Evolutionary conservation across 2,888 invertebrate genomes (phyloP).

Genomic region (Holacanthella duospinosa): DNA sequence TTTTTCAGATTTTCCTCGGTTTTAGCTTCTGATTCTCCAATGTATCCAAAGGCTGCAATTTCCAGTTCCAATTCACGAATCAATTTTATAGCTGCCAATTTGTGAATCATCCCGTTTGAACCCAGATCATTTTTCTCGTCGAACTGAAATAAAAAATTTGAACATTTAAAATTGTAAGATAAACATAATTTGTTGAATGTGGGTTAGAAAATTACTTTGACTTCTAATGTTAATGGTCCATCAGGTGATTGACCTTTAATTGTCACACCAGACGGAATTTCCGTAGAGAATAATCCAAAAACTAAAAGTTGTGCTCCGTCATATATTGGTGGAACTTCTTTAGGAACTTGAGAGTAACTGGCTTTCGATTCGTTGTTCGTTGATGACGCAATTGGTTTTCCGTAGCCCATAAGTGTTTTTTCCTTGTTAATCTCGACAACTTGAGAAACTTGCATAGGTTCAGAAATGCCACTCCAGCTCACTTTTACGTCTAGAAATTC

Average conservation of each 20-base stretch:
- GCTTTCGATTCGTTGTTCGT: not conserved
- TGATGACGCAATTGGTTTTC: constrained; percentile 24
- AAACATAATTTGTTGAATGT: not conserved
- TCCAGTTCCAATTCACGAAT: constrained; percentile 31
- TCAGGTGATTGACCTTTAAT: constrained; percentile 33
- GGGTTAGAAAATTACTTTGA: constrained; percentile 9
- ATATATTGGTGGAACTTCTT: constrained; percentile 35
- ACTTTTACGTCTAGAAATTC: constrained; percentile 25
- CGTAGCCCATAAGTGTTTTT: constrained; percentile 36
- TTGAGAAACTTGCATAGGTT: not conserved
- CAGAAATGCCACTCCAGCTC: constrained; percentile 27
- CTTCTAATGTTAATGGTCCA: constrained; percentile 23
- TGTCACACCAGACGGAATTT: constrained; percentile 17
- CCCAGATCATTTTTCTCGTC: constrained; percentile 21
- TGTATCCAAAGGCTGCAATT: constrained; percentile 12
- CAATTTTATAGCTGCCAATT: constrained; percentile 26
- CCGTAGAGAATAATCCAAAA: constrained; percentile 26
- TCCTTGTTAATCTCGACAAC: constrained; percentile 22
- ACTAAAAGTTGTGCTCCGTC: constrained; percentile 36
- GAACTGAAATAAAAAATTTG: not conserved
- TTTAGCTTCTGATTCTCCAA: not conserved
- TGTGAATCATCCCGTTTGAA: constrained; percentile 25
- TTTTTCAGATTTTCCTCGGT: constrained; percentile 18
- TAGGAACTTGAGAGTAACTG: constrained; percentile 23
- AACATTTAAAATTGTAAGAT: not conserved